Evolutionary conservation across 2,888 invertebrate species (phyloP), one percentile per base, ranked within the genome.

Genomic region (Napeogenes inachia): DNA sequence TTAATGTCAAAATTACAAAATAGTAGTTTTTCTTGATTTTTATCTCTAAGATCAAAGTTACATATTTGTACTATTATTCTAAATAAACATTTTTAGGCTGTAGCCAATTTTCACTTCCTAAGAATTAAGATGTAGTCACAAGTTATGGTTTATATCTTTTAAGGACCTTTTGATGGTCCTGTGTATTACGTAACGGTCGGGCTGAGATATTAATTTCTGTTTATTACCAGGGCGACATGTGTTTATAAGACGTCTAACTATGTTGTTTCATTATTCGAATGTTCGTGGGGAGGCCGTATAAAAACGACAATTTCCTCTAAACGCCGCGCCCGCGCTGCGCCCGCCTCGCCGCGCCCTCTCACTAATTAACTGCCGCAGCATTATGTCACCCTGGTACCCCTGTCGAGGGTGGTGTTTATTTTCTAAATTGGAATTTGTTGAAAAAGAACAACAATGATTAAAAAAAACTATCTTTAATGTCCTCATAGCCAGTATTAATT

Each of bases 261-360:
- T 85, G 84, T 85, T 85, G 84, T 85, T 85, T 84, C 85, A 85
- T 87, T 86, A 86, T 87, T 85, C 81, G 85, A 79, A 81, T 81
- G 81, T 79, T 75, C 73, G 75, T 73, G 74, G 72, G 82, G 85
- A 86, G 85, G 82, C 87, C 89, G 81, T 90, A 89, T 89, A 89
- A 89, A 89, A 89, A 89, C 88, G 87, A 89, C 89, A 87, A 89
- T 89, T 89, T 88, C 89, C 89, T 88, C 88, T 83, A 84, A 87
- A 85, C 85, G 87, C 80, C 87, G 86, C 88, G 80, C 87, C 88
- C 87, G 87, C 86, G 84, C 87, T 83, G 85, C 86, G 88, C 88
- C 87, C 83, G 81, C 80, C 42, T 78, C 82, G 85, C 82, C 87
- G 85, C 87, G 81, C 87, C 87, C 89, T 86, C 80, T 80, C 77